phyloP scores from a whole-genome alignment of 2,888 invertebrate species.

The Pristionchus fissidentatus region DNA sequence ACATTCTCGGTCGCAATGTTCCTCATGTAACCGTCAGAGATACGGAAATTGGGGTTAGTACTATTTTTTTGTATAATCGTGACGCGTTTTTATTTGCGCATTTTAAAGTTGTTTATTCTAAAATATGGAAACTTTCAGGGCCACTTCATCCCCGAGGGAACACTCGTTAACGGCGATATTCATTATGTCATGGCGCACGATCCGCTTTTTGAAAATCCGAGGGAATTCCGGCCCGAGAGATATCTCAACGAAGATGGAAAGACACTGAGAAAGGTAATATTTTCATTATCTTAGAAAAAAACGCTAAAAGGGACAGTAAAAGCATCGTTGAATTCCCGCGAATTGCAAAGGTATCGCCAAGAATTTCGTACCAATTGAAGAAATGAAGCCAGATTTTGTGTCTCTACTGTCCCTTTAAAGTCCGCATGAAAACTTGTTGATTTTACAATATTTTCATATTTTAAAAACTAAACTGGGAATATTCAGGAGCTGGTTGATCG shows the following conservation, averaged over 20 bases:
- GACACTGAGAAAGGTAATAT: not conserved
- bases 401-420: too few relatives aligned
- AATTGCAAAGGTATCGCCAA: too few relatives aligned
- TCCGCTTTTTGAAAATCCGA: not conserved
- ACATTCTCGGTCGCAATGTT: not conserved
- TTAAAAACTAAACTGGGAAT: too few relatives aligned
- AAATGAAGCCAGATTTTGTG: too few relatives aligned
- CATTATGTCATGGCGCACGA: constrained; percentile 19
- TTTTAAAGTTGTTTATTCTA: not conserved
- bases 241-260: not conserved
- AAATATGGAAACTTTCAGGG: not conserved
- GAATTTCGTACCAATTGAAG: too few relatives aligned
- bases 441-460: too few relatives aligned
- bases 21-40: not conserved
- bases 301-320: too few relatives aligned
- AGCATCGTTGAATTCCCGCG: too few relatives aligned
- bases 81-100: not conserved
- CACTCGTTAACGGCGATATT: not conserved
- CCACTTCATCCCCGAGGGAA: constrained; percentile 1
- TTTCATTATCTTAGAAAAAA: too few relatives aligned
- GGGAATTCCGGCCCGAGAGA: not conserved
- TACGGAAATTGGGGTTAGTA: not conserved
- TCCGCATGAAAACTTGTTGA: too few relatives aligned
- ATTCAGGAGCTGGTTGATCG: not conserved
- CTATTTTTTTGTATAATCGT: not conserved